Evolutionary conservation across 2,888 invertebrate species (phyloP).

Genomic region (Morpho achilles): DNA sequence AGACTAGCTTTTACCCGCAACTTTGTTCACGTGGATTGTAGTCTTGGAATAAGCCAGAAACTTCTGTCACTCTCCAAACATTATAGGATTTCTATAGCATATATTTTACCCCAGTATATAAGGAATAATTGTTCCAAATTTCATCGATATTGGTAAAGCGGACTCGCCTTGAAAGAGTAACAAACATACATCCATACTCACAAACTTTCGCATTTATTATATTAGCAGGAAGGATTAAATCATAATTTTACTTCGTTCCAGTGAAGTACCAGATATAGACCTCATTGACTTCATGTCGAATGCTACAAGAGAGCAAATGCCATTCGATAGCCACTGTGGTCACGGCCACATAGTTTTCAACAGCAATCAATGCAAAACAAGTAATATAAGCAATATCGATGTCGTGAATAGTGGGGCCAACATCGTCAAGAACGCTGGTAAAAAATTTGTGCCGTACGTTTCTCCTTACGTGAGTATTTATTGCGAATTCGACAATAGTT

Average conservation of each 20-base stretch:
- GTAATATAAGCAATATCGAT: constrained; percentile 27
- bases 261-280: constrained; percentile 40
- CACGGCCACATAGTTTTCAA: constrained; percentile 48
- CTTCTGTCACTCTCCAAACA: too few species aligned
- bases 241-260: constrained; percentile 34
- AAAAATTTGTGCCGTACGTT: constrained; percentile 58
- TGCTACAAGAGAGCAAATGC: constrained; percentile 38
- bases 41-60: too few species aligned
- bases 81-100: too few species aligned
- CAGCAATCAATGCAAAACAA: constrained; percentile 29
- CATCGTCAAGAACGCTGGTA: constrained; percentile 38
- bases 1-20: too few species aligned
- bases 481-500: neutral
- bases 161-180: too few species aligned
- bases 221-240: neutral
- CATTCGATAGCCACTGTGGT: constrained; percentile 66
- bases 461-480: constrained; percentile 61
- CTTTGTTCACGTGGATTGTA: too few species aligned
- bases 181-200: too few species aligned
- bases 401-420: constrained; percentile 33
- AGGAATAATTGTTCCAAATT: too few species aligned
- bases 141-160: too few species aligned
- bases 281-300: constrained; percentile 43
- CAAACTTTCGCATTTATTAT: too few species aligned
- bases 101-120: too few species aligned